phyloP scores from a whole-genome alignment of 2,113 vertebrate species.

The Menidia beryllina region DNA sequence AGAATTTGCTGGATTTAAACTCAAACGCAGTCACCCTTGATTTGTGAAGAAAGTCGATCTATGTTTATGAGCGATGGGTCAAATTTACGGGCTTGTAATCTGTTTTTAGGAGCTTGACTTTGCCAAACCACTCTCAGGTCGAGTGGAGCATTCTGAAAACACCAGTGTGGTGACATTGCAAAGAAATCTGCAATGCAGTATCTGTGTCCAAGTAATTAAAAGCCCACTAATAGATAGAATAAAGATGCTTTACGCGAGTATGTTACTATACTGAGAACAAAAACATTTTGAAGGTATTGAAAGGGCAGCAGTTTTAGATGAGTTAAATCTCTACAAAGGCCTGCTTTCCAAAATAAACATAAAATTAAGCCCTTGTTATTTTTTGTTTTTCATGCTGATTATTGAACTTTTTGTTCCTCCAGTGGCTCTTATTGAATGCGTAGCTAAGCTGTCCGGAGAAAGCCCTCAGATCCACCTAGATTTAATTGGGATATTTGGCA shows the following conservation, averaged over 20 bases:
- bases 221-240: no score
- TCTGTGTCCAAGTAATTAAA: no score
- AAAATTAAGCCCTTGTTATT: background rate
- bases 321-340: slow-evolving; percentile 7
- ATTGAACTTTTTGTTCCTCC: background rate
- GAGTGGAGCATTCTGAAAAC: no score
- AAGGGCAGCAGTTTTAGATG: background rate
- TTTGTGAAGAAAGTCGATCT: no score
- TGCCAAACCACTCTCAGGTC: no score
- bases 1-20: no score
- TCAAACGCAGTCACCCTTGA: no score
- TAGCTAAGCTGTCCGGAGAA: slow-evolving; percentile 19
- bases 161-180: no score
- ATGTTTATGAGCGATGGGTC: no score
- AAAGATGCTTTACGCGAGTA: background rate
- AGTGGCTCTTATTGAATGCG: background rate
- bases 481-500: slow-evolving; percentile 25
- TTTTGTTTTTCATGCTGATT: background rate
- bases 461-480: slow-evolving; percentile 17
- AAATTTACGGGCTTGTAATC: no score
- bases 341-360: slow-evolving; percentile 35
- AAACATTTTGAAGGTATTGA: background rate
- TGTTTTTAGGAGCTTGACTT: no score
- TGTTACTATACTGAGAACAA: background rate
- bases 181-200: no score